Evolutionary conservation across 2,113 vertebrate genomes (phyloP).

Genomic region (Lepidothrix coronata): DNA sequence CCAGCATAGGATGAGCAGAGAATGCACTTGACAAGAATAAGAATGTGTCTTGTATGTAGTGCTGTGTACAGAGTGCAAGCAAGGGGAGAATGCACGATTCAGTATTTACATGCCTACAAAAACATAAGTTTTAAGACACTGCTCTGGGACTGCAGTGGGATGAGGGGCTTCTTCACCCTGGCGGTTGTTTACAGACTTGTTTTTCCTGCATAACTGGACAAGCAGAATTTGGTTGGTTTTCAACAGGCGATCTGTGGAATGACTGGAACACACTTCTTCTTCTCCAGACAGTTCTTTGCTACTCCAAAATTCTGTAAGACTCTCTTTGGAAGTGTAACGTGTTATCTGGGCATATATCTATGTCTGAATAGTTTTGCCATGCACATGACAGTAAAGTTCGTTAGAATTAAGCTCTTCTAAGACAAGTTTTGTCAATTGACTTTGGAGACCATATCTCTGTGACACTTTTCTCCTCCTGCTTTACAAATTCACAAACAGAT

Average conservation of each 20-base stretch:
- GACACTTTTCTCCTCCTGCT: not conserved
- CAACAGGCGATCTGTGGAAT: not conserved
- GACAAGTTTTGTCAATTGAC: not conserved
- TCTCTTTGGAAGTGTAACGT: not conserved
- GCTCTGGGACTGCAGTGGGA: not conserved
- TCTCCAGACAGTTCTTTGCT: not conserved
- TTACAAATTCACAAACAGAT: not conserved
- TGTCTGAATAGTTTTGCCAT: no score
- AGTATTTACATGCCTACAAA: not conserved
- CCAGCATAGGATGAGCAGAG: not conserved
- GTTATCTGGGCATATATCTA: not conserved
- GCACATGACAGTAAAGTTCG: not conserved
- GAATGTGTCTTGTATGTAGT: not conserved
- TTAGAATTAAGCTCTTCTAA: not conserved
- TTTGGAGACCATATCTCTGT: fast-evolving
- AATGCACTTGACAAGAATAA: not conserved
- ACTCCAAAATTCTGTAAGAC: not conserved
- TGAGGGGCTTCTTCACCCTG: not conserved
- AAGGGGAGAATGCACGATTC: not conserved
- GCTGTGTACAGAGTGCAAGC: not conserved
- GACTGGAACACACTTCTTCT: not conserved
- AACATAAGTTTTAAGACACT: not conserved
- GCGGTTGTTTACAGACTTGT: not conserved
- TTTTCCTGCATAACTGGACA: not conserved
- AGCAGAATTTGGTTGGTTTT: not conserved